Evolutionary conservation across 1,140 invertebrate species (phyloP).

Genomic region (Venturia canescens): DNA sequence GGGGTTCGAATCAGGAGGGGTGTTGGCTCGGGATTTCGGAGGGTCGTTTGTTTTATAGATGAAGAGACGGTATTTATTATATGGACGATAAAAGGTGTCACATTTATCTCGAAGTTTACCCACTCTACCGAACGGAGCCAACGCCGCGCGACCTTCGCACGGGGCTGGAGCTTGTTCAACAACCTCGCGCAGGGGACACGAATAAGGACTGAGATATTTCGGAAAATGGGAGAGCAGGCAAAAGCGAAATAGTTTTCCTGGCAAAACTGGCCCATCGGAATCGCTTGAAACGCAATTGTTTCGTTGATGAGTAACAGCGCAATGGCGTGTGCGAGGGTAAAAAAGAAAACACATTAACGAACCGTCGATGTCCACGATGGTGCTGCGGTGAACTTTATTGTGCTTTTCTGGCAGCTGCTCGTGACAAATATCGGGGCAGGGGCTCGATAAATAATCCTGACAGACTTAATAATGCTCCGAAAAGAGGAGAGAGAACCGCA

Average conservation of each 20-base stretch:
- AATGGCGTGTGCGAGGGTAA: constrained; percentile 46
- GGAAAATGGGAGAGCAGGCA: too few relatives aligned
- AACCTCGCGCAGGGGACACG: background rate
- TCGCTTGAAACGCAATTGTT: too few relatives aligned
- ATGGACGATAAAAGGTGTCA: constrained; percentile 73
- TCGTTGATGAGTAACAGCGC: too few relatives aligned
- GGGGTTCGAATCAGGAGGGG: constrained; percentile 5
- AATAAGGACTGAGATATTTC: too few relatives aligned
- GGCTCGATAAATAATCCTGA: constrained; percentile 65
- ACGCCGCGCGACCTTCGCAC: constrained; percentile 4
- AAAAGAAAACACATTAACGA: background rate
- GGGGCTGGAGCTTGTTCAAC: constrained; percentile 15
- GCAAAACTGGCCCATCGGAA: too few relatives aligned
- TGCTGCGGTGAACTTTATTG: constrained; percentile 64
- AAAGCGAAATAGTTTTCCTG: too few relatives aligned
- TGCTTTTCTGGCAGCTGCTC: constrained; percentile 66
- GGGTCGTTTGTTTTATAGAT: constrained; percentile 71
- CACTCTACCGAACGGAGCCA: constrained; percentile 50
- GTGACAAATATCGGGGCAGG: constrained; percentile 61
- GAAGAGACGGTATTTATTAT: constrained; percentile 72
- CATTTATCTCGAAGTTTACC: constrained; percentile 72
- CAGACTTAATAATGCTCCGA: constrained; percentile 47
- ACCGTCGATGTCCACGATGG: constrained; percentile 58
- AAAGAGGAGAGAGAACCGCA: background rate
- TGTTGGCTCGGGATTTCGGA: constrained; percentile 37